These are phyloP conservation scores for Danaus chrysippus DNA, from an alignment of 2,888 invertebrate species.

Conservation along the genomic window DNA sequence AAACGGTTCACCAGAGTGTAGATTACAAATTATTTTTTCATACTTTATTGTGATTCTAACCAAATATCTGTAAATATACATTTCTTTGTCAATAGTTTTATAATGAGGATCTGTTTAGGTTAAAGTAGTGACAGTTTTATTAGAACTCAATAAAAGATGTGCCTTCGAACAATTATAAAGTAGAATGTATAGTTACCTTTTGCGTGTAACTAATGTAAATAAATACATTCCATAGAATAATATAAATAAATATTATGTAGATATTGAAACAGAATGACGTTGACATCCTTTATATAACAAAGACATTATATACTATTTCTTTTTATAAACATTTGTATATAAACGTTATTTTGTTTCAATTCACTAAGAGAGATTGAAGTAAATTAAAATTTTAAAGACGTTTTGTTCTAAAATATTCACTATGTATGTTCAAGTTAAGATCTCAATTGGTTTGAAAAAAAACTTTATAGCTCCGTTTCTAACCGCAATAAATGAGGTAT, in stretches of 20 bases:
- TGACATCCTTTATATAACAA: not conserved
- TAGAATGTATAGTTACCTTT: conserved; percentile 63
- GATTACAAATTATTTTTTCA: conserved; percentile 63
- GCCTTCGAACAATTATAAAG: conserved; percentile 71
- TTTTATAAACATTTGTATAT: conserved; percentile 4
- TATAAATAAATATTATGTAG: conserved; percentile 4
- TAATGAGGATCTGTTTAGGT: conserved; percentile 21
- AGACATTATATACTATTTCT: not conserved
- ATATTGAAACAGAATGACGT: conserved; percentile 3
- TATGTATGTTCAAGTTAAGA: conserved; percentile 24
- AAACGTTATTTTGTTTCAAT: conserved; percentile 8
- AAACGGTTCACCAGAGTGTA: conserved; percentile 49
- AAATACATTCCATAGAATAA: conserved; percentile 41
- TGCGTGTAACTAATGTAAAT: conserved; percentile 51
- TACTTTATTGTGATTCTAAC: conserved; percentile 75
- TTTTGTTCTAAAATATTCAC: conserved; percentile 12
- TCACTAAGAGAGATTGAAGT: not conserved
- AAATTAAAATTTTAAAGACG: not conserved
- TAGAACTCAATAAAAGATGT: conserved; percentile 63
- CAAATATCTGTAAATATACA: conserved; percentile 55
- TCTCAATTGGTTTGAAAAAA: conserved; percentile 24
- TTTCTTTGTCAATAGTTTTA: conserved; percentile 21
- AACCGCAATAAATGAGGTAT: no score
- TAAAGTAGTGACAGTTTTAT: conserved; percentile 29
- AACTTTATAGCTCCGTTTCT: no score